phyloP scores from a whole-genome alignment of 2,888 invertebrate species.

The Anthrax anthrax region DNA sequence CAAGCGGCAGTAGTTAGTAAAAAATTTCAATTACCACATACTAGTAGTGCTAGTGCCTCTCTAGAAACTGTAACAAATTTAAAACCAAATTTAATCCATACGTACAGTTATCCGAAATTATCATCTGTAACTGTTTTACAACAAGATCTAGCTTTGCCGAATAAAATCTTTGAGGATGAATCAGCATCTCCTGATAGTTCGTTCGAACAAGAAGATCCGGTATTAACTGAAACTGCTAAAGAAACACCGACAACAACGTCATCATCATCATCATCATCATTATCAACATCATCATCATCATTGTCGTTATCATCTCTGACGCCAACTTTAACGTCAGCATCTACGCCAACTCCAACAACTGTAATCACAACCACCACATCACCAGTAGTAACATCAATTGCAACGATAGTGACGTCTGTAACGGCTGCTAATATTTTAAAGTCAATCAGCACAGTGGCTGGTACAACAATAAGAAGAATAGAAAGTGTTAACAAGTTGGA shows the following conservation, averaged over 20 bases:
- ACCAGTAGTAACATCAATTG: conserved; percentile 6
- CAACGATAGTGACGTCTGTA: conserved; percentile 1
- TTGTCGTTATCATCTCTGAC: conserved; percentile 11
- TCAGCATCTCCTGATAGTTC: conserved; percentile 44
- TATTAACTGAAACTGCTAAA: not conserved
- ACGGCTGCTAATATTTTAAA: conserved; percentile 6
- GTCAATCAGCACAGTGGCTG: conserved; percentile 11
- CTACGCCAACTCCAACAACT: conserved; percentile 12
- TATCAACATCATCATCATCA: conserved; percentile 6
- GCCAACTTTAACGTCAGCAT: conserved; percentile 10
- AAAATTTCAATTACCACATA: conserved; percentile 23
- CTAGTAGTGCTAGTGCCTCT: conserved; percentile 39
- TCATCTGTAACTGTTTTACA: conserved; percentile 41
- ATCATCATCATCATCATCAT: conserved; percentile 12
- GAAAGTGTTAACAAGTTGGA: not conserved
- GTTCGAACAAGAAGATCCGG: conserved; percentile 30
- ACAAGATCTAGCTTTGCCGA: conserved; percentile 44
- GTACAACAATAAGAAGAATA: conserved; percentile 27
- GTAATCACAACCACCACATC: conserved; percentile 10
- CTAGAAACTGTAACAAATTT: conserved; percentile 35
- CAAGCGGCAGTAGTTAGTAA: conserved; percentile 30
- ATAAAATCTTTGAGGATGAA: conserved; percentile 53
- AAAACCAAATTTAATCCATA: conserved; percentile 17
- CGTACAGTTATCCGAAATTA: conserved; percentile 33
- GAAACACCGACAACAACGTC: conserved; percentile 12